Conservation (phyloP, 1,140 invertebrate species). For the Drosophila sp. region DNA sequence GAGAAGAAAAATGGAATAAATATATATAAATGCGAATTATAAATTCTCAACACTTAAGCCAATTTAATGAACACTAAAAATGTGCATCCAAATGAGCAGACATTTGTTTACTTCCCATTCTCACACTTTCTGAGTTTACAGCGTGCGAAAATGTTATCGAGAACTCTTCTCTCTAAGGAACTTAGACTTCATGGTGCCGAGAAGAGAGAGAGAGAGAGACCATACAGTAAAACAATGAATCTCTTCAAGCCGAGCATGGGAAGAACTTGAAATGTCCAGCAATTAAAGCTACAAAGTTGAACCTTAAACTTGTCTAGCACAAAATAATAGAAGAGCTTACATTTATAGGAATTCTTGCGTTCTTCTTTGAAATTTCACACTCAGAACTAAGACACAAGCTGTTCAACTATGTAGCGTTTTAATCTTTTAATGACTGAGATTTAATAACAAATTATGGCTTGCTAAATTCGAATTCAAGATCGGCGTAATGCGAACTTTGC, state of each 20-base stretch:
- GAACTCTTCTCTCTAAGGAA: not conserved
- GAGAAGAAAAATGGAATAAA: constrained; percentile 9
- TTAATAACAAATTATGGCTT: constrained; percentile 1
- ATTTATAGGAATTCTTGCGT: constrained; percentile 14
- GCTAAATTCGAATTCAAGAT: not conserved
- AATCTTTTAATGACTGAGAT: constrained; percentile 14
- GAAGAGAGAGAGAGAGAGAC: not conserved
- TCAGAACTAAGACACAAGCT: not conserved
- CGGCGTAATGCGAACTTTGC: no score
- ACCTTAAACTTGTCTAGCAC: not conserved
- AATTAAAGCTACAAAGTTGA: constrained; percentile 39
- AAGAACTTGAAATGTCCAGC: constrained; percentile 17
- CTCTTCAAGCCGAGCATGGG: not conserved
- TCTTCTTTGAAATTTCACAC: constrained; percentile 8
- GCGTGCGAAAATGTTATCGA: constrained; percentile 19
- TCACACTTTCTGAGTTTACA: constrained; percentile 3
- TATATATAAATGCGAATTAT: constrained; percentile 58
- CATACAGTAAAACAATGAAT: not conserved
- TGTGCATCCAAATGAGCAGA: constrained; percentile 61
- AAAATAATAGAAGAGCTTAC: not conserved
- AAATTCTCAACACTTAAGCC: constrained; percentile 64
- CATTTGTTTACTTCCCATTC: constrained; percentile 62
- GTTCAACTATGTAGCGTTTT: not conserved
- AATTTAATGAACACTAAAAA: constrained; percentile 79
- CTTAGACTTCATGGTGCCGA: no score